phyloP scores from a whole-genome alignment of 1,140 invertebrate genomes.

The Aphidius gifuensis region DNA sequence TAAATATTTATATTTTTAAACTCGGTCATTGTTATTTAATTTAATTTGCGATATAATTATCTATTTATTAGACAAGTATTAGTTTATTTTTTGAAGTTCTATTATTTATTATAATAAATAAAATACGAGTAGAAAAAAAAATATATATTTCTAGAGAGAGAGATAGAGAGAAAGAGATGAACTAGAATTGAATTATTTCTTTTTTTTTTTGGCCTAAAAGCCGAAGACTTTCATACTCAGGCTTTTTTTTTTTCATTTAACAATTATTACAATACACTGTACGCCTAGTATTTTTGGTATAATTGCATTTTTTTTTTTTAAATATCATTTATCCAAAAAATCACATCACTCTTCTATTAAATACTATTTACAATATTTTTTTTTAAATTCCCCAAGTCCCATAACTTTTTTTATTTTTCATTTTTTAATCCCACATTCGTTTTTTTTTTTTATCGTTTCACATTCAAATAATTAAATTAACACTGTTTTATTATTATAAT shows the following conservation, averaged over 20 bases:
- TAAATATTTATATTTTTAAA: no score
- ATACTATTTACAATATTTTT: constrained; percentile 7
- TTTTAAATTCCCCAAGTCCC: no score
- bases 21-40: no score
- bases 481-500: constrained; percentile 29
- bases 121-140: no score
- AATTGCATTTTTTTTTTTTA: constrained; percentile 30
- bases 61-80: no score
- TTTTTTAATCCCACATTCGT: constrained; percentile 3
- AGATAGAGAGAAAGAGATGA: no score
- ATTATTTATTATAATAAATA: no score
- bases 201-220: no score
- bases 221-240: constrained; percentile 4
- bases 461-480: constrained; percentile 29
- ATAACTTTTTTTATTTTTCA: background rate
- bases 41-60: no score
- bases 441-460: constrained; percentile 18
- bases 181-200: no score
- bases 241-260: constrained; percentile 7
- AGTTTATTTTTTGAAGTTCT: no score
- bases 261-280: background rate
- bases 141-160: no score
- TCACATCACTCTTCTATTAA: background rate
- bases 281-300: constrained; percentile 31
- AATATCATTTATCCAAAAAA: constrained; percentile 12